Evolutionary conservation across 2,113 vertebrate genomes (phyloP).

Genomic region (Sakesphorus luctuosus): DNA sequence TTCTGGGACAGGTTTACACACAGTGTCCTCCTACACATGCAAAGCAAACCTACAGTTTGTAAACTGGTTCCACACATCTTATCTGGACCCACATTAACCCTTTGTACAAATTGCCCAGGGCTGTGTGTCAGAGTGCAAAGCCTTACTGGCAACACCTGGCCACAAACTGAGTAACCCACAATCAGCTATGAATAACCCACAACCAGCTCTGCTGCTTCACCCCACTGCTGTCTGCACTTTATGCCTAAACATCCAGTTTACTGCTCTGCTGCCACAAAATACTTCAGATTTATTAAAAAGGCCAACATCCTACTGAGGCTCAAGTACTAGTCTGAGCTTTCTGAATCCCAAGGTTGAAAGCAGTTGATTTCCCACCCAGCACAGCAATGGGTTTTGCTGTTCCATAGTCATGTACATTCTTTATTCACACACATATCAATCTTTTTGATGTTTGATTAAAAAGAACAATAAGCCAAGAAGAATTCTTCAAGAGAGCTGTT

Average conservation of each 20-base stretch:
- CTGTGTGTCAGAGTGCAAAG: not conserved
- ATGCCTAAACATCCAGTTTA: too few species aligned
- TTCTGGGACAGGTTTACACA: not conserved
- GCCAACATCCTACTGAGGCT: not conserved
- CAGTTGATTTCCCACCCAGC: not conserved
- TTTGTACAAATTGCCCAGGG: not conserved
- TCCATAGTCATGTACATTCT: not conserved
- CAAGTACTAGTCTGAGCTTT: not conserved
- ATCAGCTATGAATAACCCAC: not conserved
- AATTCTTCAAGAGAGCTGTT: not conserved
- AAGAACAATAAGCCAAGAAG: not conserved
- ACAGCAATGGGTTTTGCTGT: not conserved
- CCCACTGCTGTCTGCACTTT: not conserved
- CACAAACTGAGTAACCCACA: not conserved
- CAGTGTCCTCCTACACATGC: not conserved
- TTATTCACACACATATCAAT: not conserved
- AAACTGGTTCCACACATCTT: not conserved
- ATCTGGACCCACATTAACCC: not conserved
- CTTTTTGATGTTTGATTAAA: not conserved
- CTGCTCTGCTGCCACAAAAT: not conserved
- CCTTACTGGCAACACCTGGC: accelerated
- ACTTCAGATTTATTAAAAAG: not conserved
- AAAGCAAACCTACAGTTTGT: not conserved
- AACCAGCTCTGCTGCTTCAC: not conserved
- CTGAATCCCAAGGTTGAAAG: not conserved